Evolutionary conservation across 2,113 vertebrate genomes (phyloP).

Genomic region (Pao palembangensis): DNA sequence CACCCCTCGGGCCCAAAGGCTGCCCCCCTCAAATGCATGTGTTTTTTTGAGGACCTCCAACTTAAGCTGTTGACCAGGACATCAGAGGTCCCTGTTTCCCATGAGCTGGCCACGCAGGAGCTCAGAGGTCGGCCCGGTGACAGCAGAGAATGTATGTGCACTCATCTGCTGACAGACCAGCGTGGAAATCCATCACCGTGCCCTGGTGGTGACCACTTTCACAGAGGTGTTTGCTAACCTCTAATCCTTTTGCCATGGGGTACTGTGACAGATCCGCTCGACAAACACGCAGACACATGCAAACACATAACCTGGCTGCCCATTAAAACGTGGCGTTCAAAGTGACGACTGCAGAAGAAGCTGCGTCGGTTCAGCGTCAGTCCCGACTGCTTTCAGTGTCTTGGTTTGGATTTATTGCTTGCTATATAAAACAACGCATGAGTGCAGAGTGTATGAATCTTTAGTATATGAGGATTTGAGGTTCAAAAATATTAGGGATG

Average conservation of each 20-base stretch:
- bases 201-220: constrained; percentile 59
- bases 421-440: constrained; percentile 19
- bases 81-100: constrained; percentile 23
- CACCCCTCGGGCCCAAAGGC: constrained; percentile 18
- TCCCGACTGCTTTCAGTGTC: background rate
- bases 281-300: constrained; percentile 37
- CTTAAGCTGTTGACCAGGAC: constrained; percentile 26
- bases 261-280: constrained; percentile 30
- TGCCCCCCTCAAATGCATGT: background rate
- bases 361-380: background rate
- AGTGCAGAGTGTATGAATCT: too few species aligned
- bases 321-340: constrained; percentile 32
- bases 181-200: constrained; percentile 57
- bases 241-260: constrained; percentile 39
- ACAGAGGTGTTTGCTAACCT: constrained; percentile 65
- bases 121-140: constrained; percentile 60
- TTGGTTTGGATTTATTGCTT: too few species aligned
- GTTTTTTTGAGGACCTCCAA: constrained; percentile 7
- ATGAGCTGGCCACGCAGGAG: constrained; percentile 10
- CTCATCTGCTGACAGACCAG: constrained; percentile 67
- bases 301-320: constrained; percentile 22
- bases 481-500: too few species aligned
- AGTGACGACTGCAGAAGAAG: constrained; percentile 17
- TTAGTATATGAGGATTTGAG: too few species aligned
- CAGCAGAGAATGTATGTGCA: constrained; percentile 63